Evolutionary conservation across 2,888 invertebrate genomes (phyloP), one percentile per base, ranked within the genome.

Genomic region (Copidosoma aretas): DNA sequence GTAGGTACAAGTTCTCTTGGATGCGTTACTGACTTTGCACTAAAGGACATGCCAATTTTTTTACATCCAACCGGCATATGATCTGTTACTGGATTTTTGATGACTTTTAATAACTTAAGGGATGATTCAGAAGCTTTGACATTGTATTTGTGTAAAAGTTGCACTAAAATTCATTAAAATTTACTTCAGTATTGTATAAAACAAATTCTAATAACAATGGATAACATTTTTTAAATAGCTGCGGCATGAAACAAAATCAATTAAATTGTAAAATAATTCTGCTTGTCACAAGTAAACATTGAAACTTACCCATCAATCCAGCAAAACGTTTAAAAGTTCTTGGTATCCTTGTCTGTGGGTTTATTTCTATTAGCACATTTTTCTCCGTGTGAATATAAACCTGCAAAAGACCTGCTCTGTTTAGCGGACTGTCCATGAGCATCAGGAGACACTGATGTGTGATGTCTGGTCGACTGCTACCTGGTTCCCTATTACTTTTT

Each of bases 401-500:
- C 88, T 98, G 98, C 22, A 73, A 53, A 24, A 73, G 64, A 0
- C 97, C 98, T 56, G 98, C 97, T 77, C 98, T 88, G 83, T 99
- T 99, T 53, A 99, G 85, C 0, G 99, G 99, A 71, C 97, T 97
- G 83, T 99, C 98, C 86, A 98, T 91, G 59, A 99, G 86, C 97
- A 98, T 99, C 0, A 99, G 86, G 19, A 99, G 86, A 81, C 98
- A 98, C 84, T 98, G 98, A 84, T 99, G 98, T 0, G 95, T 90
- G 71, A 99, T 99, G 80, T 99, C 99, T 0, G 99, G 99, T 41
- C 99, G 88, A 79, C 95, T 96, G 1, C 92, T 89, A 0, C 94
- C 93, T 0, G 93, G 92, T 77, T 97, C 94, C 69, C 95, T 88
- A 75, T 93, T 92, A 82, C 93, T 91, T 82, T 93, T 97, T 75